Base-by-base conservation (phyloP, 2,797 vertebrate species). In the Acanthiza pusilla region DNA sequence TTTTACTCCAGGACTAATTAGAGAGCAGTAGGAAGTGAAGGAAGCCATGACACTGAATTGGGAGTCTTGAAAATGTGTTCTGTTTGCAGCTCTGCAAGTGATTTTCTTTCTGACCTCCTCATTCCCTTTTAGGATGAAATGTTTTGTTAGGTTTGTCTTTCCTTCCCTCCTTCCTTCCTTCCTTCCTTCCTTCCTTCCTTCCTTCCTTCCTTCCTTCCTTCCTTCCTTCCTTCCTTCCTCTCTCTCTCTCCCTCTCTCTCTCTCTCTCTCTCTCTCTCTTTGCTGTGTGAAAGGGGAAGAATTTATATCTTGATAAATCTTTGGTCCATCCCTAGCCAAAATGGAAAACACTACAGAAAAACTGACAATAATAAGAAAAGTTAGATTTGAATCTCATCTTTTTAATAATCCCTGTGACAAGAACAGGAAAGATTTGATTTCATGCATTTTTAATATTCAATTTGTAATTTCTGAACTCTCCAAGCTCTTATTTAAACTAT, bases 391-490 rank as follows among this genome's bases (percentile, higher is more conserved):
- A 66, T 11, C 9, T 54, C 21, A 65, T 50, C 5, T 75, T 84
- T 84, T 57, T 47, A 75, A 66, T 58, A 91, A 80, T 48, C 6
- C 8, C 20, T 62, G 4, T 72, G 53, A 66, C 16, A 81, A 84
- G 7, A 73, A 10, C 13, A 87, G 36, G 57, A 72, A 86, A 65
- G 5, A 87, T 73, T 55, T 75, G 1, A 50, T 89, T 86, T 63
- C 1, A 54, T 70, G 11, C 6, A 53, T 81, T 89, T 87, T 91
- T 73, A 76, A 73, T 70, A 85, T 53, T 85, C 27, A 12, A 13
- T 30, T 93, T 92, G 55, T 89, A 91, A 79, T 76, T 79, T 89
- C 36, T 70, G 48, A 89, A 73, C 61, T 82, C 40, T 76, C 17
- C n/a, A 76, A 83, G 21, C 7, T 87, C 63, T 80, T 75, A 32